Percentiles rank a stretch among this genome's conserved stretches.
These are phyloP conservation scores for Phalacrocorax aristotelis DNA, from an alignment of 2,113 vertebrate species.

Conservation along the genomic window DNA sequence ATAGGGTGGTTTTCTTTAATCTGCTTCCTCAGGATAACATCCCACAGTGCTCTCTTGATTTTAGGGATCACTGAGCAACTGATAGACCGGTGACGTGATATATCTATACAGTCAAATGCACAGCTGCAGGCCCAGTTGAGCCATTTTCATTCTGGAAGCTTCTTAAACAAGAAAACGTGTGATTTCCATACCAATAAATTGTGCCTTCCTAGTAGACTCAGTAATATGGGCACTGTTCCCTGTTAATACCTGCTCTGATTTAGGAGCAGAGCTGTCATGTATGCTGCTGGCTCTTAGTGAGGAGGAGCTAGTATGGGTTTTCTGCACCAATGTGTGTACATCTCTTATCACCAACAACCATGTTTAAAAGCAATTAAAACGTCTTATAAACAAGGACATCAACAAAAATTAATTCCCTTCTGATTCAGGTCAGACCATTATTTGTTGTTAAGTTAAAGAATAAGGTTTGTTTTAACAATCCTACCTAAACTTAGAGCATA, in stretches of 20 bases:
- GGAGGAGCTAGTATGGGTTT: not conserved
- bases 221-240: not conserved
- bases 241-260: not conserved
- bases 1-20: not conserved
- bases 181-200: conserved; percentile 1
- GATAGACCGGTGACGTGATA: not conserved
- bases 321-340: not conserved
- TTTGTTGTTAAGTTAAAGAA: not conserved
- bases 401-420: not conserved
- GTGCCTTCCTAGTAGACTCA: not conserved
- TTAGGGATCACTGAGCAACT: not conserved
- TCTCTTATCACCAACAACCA: not conserved
- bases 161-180: not conserved
- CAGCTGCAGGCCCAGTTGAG: not conserved
- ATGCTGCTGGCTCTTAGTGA: not conserved
- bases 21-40: not conserved
- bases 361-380: not conserved
- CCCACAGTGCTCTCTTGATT: not conserved
- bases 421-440: not conserved
- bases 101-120: not conserved
- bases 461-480: not conserved
- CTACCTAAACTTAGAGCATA: not conserved
- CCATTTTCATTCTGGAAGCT: conserved; percentile 2
- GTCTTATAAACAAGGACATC: not conserved
- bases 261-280: not conserved